These are phyloP conservation scores for Pagrus major DNA, from an alignment of 2,113 vertebrate genomes.

Conservation along the genomic window DNA sequence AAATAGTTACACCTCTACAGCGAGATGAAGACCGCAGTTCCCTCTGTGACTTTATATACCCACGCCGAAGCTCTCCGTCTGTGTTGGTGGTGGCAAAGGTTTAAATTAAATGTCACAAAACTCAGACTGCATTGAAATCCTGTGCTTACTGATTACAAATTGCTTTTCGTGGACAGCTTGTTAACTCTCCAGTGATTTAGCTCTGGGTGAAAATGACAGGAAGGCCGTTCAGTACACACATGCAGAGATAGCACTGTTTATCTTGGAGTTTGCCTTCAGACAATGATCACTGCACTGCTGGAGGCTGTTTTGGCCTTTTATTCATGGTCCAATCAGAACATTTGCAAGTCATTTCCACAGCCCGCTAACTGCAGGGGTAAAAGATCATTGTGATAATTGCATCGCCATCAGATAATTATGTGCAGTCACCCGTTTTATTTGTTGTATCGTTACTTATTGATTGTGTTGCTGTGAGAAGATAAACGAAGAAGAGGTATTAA, in stretches of 20 bases:
- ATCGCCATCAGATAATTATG: not conserved
- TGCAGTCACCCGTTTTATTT: constrained; percentile 12
- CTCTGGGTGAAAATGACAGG: not conserved
- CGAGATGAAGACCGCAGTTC: constrained; percentile 10
- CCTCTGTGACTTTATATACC: constrained; percentile 9
- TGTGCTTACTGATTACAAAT: not conserved
- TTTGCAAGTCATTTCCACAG: constrained; percentile 10
- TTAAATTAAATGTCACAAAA: not conserved
- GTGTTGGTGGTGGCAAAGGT: not conserved
- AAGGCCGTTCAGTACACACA: not conserved
- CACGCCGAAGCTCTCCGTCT: not conserved
- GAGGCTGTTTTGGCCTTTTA: not conserved
- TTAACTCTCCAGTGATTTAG: not conserved
- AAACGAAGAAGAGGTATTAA: not conserved
- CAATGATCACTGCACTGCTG: not conserved
- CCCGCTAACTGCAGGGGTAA: not conserved
- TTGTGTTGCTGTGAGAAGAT: not conserved
- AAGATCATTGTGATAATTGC: not conserved
- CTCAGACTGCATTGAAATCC: not conserved
- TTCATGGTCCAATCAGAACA: not conserved
- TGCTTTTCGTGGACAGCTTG: not conserved
- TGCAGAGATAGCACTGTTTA: not conserved
- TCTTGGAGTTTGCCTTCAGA: not conserved
- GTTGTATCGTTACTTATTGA: not conserved
- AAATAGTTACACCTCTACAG: constrained; percentile 26